Percentiles rank a stretch among this genome's conserved stretches.
These are phyloP conservation scores for Larimichthys crocea DNA, from an alignment of 2,113 vertebrate species.

Conservation along the genomic window DNA sequence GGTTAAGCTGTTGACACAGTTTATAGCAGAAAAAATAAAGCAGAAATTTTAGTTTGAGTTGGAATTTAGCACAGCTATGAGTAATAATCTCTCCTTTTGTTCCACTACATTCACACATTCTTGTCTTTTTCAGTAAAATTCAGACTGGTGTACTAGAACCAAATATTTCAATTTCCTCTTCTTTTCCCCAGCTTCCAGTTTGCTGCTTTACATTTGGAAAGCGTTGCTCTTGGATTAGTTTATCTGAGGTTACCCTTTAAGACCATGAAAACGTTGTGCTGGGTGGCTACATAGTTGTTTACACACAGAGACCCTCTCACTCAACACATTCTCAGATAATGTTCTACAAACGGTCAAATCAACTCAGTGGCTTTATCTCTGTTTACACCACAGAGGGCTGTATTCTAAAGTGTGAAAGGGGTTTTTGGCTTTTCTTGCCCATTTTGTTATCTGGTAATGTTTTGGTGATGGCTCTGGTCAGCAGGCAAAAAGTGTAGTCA, in stretches of 20 bases:
- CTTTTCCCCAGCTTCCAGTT: too few species aligned
- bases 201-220: not conserved
- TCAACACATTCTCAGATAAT: slow-evolving; percentile 15
- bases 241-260: not conserved
- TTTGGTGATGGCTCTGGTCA: slow-evolving; percentile 67
- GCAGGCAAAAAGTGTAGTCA: slow-evolving; percentile 42
- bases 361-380: slow-evolving; percentile 13
- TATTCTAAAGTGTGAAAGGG: slow-evolving; percentile 32
- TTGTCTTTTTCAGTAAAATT: not conserved
- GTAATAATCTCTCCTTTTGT: not conserved
- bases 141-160: not conserved
- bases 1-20: too few species aligned
- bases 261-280: not conserved
- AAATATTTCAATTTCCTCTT: not conserved
- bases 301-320: not conserved
- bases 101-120: not conserved
- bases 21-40: not conserved
- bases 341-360: slow-evolving; percentile 19
- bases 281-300: not conserved
- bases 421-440: slow-evolving; percentile 23
- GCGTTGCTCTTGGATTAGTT: not conserved
- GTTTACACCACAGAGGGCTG: not conserved
- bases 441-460: slow-evolving; percentile 35
- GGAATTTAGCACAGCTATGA: not conserved
- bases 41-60: not conserved